phyloP scores from a whole-genome alignment of 2,888 invertebrate species.

The Himalopsyche tibetana region DNA sequence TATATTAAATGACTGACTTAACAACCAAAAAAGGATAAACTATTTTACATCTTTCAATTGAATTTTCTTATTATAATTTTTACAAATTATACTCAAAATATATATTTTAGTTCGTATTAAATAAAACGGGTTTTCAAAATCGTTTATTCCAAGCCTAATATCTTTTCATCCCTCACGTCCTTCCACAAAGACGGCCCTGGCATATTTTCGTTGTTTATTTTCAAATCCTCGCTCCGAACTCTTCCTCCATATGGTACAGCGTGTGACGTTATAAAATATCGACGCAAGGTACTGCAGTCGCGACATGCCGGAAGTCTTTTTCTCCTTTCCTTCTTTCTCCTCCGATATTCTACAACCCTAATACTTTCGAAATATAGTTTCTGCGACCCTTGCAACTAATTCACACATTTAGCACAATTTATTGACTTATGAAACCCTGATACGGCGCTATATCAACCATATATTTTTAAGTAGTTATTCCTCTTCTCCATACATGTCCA shows the following conservation, averaged over 20 bases:
- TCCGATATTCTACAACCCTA: neutral
- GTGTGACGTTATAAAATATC: conserved; percentile 57
- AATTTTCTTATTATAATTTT: no score
- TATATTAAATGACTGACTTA: no score
- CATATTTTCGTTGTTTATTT: conserved; percentile 25
- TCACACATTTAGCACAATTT: neutral
- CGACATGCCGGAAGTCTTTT: conserved; percentile 58
- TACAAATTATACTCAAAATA: no score
- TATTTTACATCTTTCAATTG: no score
- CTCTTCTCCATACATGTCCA: no score
- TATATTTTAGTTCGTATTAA: no score
- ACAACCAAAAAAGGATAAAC: no score
- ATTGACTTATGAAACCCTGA: neutral
- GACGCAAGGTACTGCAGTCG: conserved; percentile 57
- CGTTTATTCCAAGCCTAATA: neutral
- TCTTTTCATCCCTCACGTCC: neutral
- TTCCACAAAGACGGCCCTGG: neutral
- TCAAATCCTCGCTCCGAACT: conserved; percentile 9
- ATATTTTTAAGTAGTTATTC: no score
- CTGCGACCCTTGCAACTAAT: conserved; percentile 14
- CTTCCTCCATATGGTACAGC: conserved; percentile 27
- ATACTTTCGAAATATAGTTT: conserved; percentile 9
- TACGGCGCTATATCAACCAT: neutral
- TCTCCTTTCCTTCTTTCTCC: conserved; percentile 23
- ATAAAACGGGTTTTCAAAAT: neutral